Evolutionary conservation across 2,888 invertebrate genomes (phyloP), one percentile per base, ranked within the genome.

Genomic region (Gastrophysa polygoni): DNA sequence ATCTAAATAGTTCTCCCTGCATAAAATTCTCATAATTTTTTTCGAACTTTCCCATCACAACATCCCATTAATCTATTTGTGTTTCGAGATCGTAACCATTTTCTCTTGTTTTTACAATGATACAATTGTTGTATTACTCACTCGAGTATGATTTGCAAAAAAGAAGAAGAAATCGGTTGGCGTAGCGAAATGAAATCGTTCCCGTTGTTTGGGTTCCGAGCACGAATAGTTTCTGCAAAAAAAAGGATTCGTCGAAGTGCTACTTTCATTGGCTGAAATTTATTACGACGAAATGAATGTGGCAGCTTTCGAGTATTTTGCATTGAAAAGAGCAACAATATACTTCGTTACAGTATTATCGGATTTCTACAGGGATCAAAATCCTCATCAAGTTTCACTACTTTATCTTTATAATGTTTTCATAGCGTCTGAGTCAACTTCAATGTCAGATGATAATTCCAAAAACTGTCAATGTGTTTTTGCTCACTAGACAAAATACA

Each of bases 31-130:
- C 38, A 38, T 38, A 14, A 20, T 54, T 54, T 44, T 54, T 54
- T 54, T 21, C 10, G 1, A 18, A 52, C 44, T 54, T 54, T 54
- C 54, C 43, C 54, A 43, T 54, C 43, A n/a, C n/a, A 54, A 14
- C 24, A 11, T 24, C 24, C 17, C 10, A 54, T 24, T 24, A 54
- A 54, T 34, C 43, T 14, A 43, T 34, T 51, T 20, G 51, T 17
- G 29, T 34, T 29, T 29, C 18, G 34, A 32, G 51, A 51, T 52
- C 17, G 44, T 54, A 54, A 43, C 43, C 43, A 44, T 54, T 54
- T 54, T 54, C 54, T 54, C 54, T 54, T 43, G 54, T 44, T 54
- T 54, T 54, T 54, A 20, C 16, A 34, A 21, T 17, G 43, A 43
- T 21, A 43, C 16, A 21, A 52, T 54, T 28, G 28, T 54, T 54